Base-by-base conservation (phyloP, 2,113 vertebrate genomes). In the Lathamus discolor region DNA sequence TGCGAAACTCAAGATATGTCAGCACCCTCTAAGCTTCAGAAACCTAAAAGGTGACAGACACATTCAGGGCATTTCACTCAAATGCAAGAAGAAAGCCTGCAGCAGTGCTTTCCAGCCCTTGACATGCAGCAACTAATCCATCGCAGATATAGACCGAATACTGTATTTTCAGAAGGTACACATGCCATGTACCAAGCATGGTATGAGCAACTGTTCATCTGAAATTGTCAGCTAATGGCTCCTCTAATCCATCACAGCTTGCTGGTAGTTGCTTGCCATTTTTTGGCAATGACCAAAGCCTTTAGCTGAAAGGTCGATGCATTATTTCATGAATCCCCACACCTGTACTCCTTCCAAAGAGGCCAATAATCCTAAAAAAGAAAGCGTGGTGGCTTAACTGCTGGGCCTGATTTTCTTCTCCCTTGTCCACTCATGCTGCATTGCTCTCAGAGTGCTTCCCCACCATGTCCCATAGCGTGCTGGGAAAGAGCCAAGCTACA, bases 131-230 rank as follows among this genome's bases (percentile, higher is more conserved):
- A 78, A 37, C 87, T 92, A 88, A 13, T 95, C 89, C 97, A 96
- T 98, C 86, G 66, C 98, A 98, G 98, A 97, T 96, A 98, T 95
- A 98, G 98, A 98, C 87, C 77, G 84, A 98, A 95, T 93, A 96
- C 91, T 97, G 19, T 97, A 97, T 98, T 98, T 98, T 98, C 97
- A 43, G 92, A 96, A 97, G 76, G 93, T 96, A 95, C 77, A 68
- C 92, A 29, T 93, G 86, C 83, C 95, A 66, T 92, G 80, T 94
- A 59, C 92, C 85, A 52, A 96, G 90, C 95, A 92, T 96, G 93
- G 86, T 90, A 77, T 89, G 90, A 93, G 82, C 78, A 77, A 55
- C 57, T 49, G n/a, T 92, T 84, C 73, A 94, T 83, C 74, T 92
- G 78, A 94, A 93, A 90, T 52, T 82, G 66, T 97, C 83, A 93